Evolutionary conservation across 2,888 invertebrate species (phyloP).

Genomic region (Drosophila paracracens): DNA sequence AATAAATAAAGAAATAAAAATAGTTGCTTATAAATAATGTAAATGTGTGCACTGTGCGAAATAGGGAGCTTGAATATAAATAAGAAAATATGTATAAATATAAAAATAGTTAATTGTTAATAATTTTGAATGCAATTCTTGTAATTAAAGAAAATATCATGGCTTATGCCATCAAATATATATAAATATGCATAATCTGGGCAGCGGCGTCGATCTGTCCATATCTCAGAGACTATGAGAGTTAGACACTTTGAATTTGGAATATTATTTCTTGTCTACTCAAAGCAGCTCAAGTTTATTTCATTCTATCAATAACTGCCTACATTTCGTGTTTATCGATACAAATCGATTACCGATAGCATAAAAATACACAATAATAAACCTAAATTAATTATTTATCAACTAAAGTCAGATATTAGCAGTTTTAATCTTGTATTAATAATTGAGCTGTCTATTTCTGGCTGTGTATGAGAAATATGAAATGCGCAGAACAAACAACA

Average conservation of each 20-base stretch:
- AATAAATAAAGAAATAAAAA: not conserved
- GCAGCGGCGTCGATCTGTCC: not conserved
- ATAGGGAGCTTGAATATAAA: no score
- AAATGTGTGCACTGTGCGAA: no score
- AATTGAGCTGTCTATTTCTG: not conserved
- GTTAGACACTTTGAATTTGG: accelerated
- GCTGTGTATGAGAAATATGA: slow-evolving; percentile 41
- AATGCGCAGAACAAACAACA: slow-evolving; percentile 54
- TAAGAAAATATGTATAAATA: not conserved
- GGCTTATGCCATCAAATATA: no score
- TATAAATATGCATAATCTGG: no score
- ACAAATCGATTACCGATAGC: not conserved
- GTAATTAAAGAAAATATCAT: no score
- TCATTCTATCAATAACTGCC: not conserved
- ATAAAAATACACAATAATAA: not conserved
- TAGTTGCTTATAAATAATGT: no score
- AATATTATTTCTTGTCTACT: not conserved
- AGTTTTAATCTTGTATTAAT: accelerated
- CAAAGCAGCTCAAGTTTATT: not conserved
- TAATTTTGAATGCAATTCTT: no score
- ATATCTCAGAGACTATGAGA: not conserved
- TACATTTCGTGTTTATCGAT: not conserved
- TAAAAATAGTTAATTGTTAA: no score
- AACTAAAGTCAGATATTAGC: not conserved
- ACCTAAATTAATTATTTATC: not conserved